Conservation (phyloP, 2,888 invertebrate genomes). For the Hypomecis punctinalis region DNA sequence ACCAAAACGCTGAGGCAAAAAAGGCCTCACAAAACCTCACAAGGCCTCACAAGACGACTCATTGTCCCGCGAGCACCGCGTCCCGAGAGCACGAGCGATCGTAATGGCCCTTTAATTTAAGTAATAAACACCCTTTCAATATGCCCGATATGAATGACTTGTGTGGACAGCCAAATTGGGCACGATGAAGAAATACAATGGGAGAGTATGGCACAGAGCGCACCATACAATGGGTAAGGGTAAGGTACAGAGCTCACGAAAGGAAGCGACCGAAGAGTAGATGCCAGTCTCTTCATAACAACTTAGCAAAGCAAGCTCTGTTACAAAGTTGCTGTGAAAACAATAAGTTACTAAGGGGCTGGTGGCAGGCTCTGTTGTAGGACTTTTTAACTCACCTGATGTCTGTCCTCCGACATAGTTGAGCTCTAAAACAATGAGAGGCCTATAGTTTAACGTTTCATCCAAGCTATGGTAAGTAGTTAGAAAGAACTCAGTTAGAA, state of each 20-base stretch:
- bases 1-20: constrained; percentile 50
- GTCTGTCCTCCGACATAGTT: no score
- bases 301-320: no score
- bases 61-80: constrained; percentile 54
- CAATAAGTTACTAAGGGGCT: no score
- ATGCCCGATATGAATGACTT: constrained; percentile 35
- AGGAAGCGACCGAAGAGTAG: background rate
- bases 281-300: no score
- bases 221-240: background rate
- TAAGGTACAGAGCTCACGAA: no score
- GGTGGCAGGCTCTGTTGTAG: no score
- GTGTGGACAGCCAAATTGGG: constrained; percentile 32
- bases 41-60: constrained; percentile 51
- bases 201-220: background rate
- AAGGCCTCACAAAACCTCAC: constrained; percentile 23
- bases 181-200: constrained; percentile 25
- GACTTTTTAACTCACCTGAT: no score
- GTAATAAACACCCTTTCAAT: constrained; percentile 60
- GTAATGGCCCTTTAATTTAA: constrained; percentile 61
- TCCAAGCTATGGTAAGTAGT: no score
- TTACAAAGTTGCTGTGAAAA: no score
- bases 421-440: no score
- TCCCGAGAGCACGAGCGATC: constrained; percentile 54
- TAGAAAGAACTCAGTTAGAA: no score
- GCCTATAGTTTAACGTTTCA: no score